Conservation (phyloP, 1,140 invertebrate genomes). For the Oryctes rhinoceros region DNA sequence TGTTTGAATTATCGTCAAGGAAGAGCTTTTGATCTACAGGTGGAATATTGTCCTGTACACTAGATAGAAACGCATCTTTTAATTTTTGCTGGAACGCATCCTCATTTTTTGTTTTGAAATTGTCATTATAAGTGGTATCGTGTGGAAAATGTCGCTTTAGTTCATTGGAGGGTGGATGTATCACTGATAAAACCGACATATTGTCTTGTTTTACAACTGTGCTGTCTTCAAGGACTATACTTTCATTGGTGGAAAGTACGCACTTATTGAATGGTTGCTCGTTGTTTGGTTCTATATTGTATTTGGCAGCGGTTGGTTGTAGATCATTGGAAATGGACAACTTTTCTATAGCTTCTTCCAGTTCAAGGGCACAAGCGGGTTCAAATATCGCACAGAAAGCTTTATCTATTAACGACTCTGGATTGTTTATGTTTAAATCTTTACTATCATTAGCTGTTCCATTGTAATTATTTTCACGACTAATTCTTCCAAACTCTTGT, state of each 20-base stretch:
- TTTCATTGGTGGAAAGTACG: slow-evolving; percentile 40
- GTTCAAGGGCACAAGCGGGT: slow-evolving; percentile 49
- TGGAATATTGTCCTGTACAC: slow-evolving; percentile 56
- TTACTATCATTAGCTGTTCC: slow-evolving; percentile 36
- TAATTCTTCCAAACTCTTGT: slow-evolving; percentile 62
- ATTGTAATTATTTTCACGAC: slow-evolving; percentile 8
- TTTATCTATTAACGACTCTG: slow-evolving; percentile 36
- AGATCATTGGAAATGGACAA: slow-evolving; percentile 50
- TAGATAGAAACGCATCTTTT: slow-evolving; percentile 65
- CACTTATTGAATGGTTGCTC: slow-evolving; percentile 54
- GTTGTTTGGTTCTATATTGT: slow-evolving; percentile 55
- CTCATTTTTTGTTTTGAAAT: neutral
- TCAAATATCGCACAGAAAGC: slow-evolving; percentile 41
- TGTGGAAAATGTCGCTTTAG: slow-evolving; percentile 40
- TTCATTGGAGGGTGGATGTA: slow-evolving; percentile 29
- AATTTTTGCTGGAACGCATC: slow-evolving; percentile 57
- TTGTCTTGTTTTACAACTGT: slow-evolving; percentile 40
- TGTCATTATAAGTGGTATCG: neutral
- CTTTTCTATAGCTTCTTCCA: slow-evolving; percentile 56
- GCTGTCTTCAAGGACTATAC: slow-evolving; percentile 46
- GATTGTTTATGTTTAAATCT: slow-evolving; percentile 26
- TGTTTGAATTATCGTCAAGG: slow-evolving; percentile 27
- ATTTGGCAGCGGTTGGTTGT: slow-evolving; percentile 51
- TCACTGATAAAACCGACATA: slow-evolving; percentile 39
- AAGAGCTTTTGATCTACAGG: slow-evolving; percentile 44